Evolutionary conservation across 2,113 vertebrate genomes (phyloP), one percentile per base, ranked within the genome.

Genomic region (Glaucomys volans): DNA sequence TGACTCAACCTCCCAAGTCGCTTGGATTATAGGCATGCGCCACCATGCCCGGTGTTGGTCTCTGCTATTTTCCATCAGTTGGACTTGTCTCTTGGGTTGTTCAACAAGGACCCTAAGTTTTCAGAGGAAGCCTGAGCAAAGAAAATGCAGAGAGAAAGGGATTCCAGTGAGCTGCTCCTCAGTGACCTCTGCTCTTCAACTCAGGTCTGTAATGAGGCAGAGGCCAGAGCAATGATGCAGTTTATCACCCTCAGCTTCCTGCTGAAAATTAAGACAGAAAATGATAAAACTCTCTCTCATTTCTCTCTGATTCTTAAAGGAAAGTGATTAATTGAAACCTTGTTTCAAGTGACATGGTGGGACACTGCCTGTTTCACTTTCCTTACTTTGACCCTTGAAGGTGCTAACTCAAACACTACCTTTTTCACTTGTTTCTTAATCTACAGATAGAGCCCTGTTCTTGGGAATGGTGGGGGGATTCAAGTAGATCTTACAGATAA

Each of bases 381-480:
- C 57, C 84, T 81, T 57, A 5, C 52, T 62, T 69, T 52, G 76
- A 95, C 59, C 42, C 57, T 90, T 84, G 32, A 87, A 76, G 95
- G 95, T 97, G 96, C 97, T 96, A 92, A 28, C 1, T 14, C 83
- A 85, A 95, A 97, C 96, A 98, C 80, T 96, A 95, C 91, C 75
- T 81, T 95, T 82, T 62, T 75, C 10, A 24, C 69, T 89, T 90
- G 54, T 35, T 82, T 91, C 75, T 81, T 47, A 93, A 59, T 79
- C 52, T 28, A 10, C 47, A 35, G 79, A 95, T 74, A 76, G 72
- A 12, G 37, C 50, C 72, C 77, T 89, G 72, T 84, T 44, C n/a
- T 52, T 1, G 24, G 54, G 1, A 52, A 30, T 8, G 24, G 30
- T 40, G 1, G 3, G 28, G 72, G 75, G 71, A 30, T 69, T 87